These are phyloP conservation scores for Acyrthosiphon pisum DNA, from an alignment of 1,140 invertebrate genomes.

Conservation along the genomic window DNA sequence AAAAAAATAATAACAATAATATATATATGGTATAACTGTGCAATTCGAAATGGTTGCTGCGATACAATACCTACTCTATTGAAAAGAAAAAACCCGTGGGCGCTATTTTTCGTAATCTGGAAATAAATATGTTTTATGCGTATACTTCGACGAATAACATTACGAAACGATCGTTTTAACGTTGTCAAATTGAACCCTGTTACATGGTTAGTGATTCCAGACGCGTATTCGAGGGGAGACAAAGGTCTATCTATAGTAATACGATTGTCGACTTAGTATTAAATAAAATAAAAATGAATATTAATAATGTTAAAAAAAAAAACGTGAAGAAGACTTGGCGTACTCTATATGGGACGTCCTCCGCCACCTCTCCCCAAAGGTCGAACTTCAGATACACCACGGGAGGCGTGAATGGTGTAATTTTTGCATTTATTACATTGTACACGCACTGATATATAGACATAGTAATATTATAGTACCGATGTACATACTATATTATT, in stretches of 20 bases:
- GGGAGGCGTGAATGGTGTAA: not conserved
- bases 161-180: constrained; percentile 9
- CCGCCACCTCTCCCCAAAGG: no score
- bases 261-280: not conserved
- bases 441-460: not conserved
- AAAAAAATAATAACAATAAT: not conserved
- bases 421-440: not conserved
- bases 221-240: not conserved
- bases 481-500: not conserved
- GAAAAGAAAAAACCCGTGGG: not conserved
- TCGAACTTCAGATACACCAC: not conserved
- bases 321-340: not conserved
- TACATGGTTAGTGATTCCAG: not conserved
- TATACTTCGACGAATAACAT: not conserved
- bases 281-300: not conserved
- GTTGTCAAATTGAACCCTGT: not conserved
- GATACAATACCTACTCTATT: not conserved
- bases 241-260: not conserved
- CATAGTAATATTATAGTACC: no score
- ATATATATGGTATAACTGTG: not conserved
- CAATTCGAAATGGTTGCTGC: not conserved
- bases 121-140: not conserved
- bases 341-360: not conserved
- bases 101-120: not conserved
- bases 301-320: not conserved